These are phyloP conservation scores for Rhegmatorhina hoffmannsi DNA, from an alignment of 2,113 vertebrate species.

Conservation along the genomic window DNA sequence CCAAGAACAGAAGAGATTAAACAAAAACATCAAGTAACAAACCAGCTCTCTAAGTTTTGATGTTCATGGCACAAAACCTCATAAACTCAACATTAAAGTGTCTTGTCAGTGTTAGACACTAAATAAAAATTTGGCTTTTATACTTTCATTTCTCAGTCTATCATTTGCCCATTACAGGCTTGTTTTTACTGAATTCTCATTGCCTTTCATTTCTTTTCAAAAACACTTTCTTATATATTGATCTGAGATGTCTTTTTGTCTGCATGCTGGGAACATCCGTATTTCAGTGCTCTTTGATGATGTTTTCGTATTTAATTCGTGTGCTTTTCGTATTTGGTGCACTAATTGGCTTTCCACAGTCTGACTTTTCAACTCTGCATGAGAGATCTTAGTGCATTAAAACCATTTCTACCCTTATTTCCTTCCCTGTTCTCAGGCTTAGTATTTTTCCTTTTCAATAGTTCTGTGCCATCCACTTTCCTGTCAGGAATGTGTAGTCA, in stretches of 20 bases:
- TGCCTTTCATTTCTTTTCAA: not conserved
- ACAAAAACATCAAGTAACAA: not conserved
- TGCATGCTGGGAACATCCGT: not conserved
- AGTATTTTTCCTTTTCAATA: not conserved
- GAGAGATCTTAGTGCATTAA: not conserved
- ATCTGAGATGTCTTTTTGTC: not conserved
- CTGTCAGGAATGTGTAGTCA: not conserved
- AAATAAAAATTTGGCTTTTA: not conserved
- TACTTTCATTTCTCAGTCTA: not conserved
- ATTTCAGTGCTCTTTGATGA: constrained; percentile 28
- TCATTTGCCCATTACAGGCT: not conserved
- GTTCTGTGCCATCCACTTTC: not conserved
- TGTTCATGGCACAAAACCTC: not conserved
- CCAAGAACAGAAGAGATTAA: not conserved
- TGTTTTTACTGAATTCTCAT: not conserved
- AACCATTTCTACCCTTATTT: not conserved
- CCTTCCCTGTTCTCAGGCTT: not conserved
- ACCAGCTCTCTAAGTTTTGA: not conserved
- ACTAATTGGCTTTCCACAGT: constrained; percentile 58
- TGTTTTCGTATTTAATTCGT: not conserved
- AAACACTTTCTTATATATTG: not conserved
- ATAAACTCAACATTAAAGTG: not conserved
- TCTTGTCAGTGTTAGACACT: not conserved
- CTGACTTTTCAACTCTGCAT: not conserved
- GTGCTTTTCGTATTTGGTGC: not conserved